Conservation (phyloP, 2,888 invertebrate genomes). For the Scaeva pyrastri region DNA sequence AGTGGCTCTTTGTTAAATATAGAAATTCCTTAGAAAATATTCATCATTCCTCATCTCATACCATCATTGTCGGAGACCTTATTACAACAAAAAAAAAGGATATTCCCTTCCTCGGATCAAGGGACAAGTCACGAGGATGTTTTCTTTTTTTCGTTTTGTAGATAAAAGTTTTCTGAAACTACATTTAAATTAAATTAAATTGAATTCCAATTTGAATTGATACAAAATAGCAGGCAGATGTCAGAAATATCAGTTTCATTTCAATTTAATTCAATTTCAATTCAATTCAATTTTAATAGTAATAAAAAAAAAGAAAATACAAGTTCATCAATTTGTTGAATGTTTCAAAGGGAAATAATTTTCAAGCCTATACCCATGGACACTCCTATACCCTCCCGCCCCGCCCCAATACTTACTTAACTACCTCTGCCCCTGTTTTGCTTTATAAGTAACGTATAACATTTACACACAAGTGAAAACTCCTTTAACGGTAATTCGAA, state of each 20-base stretch:
- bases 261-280: conserved; percentile 28
- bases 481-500: conserved; percentile 45
- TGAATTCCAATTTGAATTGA: conserved; percentile 11
- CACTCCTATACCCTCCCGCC: neutral
- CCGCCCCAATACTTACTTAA: too few relatives aligned
- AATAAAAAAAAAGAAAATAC: neutral
- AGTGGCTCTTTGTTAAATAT: conserved; percentile 22
- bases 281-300: conserved; percentile 12
- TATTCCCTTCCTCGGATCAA: conserved; percentile 4
- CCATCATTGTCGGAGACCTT: conserved; percentile 23
- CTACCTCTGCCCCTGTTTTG: neutral
- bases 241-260: conserved; percentile 22
- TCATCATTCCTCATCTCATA: conserved; percentile 37
- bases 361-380: neutral
- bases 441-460: too few relatives aligned
- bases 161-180: conserved; percentile 9
- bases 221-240: neutral
- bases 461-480: neutral
- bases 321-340: conserved; percentile 15
- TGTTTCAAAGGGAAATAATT: neutral
- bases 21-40: conserved; percentile 44
- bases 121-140: neutral
- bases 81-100: neutral
- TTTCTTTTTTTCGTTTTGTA: neutral
- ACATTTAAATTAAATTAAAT: conserved; percentile 14